These are phyloP conservation scores for Cerceris ruficornis DNA, from an alignment of 2,888 invertebrate species.

Conservation along the genomic window DNA sequence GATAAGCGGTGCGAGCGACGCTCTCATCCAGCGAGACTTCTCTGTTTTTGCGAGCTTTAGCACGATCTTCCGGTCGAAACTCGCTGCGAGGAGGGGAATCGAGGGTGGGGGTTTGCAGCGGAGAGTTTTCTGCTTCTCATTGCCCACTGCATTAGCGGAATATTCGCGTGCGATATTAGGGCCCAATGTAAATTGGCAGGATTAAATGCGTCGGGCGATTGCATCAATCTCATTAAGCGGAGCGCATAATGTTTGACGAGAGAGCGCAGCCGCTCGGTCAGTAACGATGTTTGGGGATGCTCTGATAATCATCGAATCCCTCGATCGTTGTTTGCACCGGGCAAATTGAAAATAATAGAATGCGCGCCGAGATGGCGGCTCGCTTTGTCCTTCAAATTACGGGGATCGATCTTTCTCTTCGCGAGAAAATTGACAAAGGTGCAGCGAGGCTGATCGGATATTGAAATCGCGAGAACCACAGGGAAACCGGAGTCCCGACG, in stretches of 20 bases:
- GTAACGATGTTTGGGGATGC: slow-evolving; percentile 75
- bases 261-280: slow-evolving; percentile 60
- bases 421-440: not conserved
- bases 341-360: slow-evolving; percentile 75
- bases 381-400: slow-evolving; percentile 4
- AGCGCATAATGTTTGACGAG: slow-evolving; percentile 73
- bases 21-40: too few species aligned
- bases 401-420: not conserved
- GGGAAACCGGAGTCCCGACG: too few species aligned
- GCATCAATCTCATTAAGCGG: slow-evolving; percentile 77
- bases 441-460: too few species aligned
- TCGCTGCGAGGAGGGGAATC: not conserved
- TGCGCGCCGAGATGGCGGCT: slow-evolving; percentile 39
- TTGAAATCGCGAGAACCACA: too few species aligned
- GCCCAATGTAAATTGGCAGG: slow-evolving; percentile 70
- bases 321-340: slow-evolving; percentile 67
- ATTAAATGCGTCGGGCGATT: slow-evolving; percentile 74
- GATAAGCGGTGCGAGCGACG: too few species aligned
- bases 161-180: slow-evolving; percentile 66
- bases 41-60: too few species aligned
- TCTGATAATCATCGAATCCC: slow-evolving; percentile 74
- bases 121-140: slow-evolving; percentile 64
- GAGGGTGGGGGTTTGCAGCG: not conserved
- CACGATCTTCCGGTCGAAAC: too few species aligned
- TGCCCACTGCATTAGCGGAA: slow-evolving; percentile 66